These are phyloP conservation scores for Petrocephalus schoutedeni DNA, from an alignment of 2,797 vertebrate species.

Conservation along the genomic window DNA sequence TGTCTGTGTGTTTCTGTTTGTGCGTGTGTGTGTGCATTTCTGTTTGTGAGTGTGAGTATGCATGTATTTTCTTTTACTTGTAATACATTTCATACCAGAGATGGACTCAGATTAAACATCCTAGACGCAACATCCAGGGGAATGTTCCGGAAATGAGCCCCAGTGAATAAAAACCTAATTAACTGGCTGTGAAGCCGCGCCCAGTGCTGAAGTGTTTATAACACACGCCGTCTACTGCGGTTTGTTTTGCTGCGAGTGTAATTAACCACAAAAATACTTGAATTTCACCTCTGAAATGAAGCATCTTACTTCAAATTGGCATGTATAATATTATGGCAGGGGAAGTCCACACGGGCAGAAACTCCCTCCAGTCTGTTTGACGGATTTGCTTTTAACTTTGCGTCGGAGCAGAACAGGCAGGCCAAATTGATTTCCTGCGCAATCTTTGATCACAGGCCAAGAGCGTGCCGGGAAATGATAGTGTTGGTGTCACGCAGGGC, in stretches of 20 bases:
- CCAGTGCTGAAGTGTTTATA: not conserved
- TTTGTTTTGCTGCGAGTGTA: not conserved
- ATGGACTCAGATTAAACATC: slow-evolving; percentile 50
- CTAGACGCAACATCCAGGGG: not conserved
- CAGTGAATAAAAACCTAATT: slow-evolving; percentile 6
- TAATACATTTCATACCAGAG: slow-evolving; percentile 50
- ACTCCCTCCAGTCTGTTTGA: not conserved
- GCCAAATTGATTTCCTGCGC: not conserved
- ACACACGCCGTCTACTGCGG: not conserved
- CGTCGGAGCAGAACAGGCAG: not conserved
- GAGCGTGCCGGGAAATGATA: not conserved
- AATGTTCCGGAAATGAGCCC: not conserved
- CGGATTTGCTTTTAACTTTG: not conserved
- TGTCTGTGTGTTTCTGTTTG: slow-evolving; percentile 53
- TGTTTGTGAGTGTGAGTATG: slow-evolving; percentile 48
- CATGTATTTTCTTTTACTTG: slow-evolving; percentile 36
- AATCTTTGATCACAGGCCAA: not conserved
- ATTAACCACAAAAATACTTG: not conserved
- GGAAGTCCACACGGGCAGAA: not conserved
- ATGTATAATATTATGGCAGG: not conserved
- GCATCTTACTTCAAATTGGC: not conserved
- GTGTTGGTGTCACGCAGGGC: not conserved
- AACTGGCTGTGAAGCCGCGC: not conserved
- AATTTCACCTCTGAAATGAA: not conserved
- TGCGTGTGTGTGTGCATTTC: slow-evolving; percentile 8